Conservation (phyloP, 35 echinoderm and acorn worm genomes). For the Anneissia japonica region DNA sequence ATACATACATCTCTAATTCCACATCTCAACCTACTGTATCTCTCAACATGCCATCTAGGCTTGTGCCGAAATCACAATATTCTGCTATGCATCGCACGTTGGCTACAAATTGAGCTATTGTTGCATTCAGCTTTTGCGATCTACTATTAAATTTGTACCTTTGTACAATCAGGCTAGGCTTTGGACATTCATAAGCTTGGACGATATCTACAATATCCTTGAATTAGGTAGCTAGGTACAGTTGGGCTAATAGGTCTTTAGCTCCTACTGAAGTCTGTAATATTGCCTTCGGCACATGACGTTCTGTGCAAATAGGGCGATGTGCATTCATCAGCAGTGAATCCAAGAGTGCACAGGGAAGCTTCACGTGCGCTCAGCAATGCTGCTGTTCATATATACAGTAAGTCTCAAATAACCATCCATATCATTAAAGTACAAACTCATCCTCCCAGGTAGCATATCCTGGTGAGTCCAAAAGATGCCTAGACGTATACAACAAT, state of each 20-base stretch:
- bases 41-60: constrained; percentile 19
- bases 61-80: constrained; percentile 20
- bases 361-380: too few relatives aligned
- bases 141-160: constrained; percentile 26
- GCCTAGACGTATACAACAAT: too few relatives aligned
- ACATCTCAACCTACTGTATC: constrained; percentile 24
- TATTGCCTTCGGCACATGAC: neutral
- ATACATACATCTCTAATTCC: constrained; percentile 21
- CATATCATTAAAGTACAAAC: too few relatives aligned
- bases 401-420: too few relatives aligned
- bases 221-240: neutral
- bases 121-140: neutral
- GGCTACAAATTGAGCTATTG: constrained; percentile 10
- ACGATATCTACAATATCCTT: constrained; percentile 11
- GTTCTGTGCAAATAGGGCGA: too few relatives aligned
- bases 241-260: neutral
- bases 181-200: constrained; percentile 10
- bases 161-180: constrained; percentile 2
- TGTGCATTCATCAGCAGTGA: too few relatives aligned
- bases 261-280: neutral
- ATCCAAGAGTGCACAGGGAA: too few relatives aligned
- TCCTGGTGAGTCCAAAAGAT: too few relatives aligned
- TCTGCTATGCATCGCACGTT: constrained; percentile 19
- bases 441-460: too few relatives aligned
- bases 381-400: too few relatives aligned